Evolutionary conservation across 53 echinoderm and acorn worm genomes (phyloP), one percentile per base, ranked within the genome.

Genomic region (Luidia sarsii): DNA sequence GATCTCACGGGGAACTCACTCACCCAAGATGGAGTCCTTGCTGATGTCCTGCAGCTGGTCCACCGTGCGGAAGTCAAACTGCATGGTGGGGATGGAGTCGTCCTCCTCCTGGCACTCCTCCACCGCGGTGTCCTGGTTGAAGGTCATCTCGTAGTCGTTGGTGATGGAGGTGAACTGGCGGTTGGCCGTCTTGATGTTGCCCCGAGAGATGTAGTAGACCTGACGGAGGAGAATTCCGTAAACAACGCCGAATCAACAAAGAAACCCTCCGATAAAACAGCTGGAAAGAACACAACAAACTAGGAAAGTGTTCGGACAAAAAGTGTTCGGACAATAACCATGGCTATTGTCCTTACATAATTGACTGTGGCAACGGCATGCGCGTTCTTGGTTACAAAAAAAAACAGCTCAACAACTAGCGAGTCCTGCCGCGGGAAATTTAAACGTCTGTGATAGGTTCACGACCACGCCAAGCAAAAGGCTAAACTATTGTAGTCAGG

Each of bases 81-180:
- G 88, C 39, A 90, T 75, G 23, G 81, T 79, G 6, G 96, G 96
- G 38, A 95, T 93, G 21, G 82, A 60, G 51, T 64, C 75, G 21
- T 92, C 90, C 19, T 93, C 92, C 39, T 90, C 93, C 51, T 83
- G 86, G 43, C 89, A 86, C 3, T 82, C 83, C 18, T 65, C 74
- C 83, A 91, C 69, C 20, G 65, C 36, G 1, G 92, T 92, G 33
- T 95, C 95, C 21, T 81, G 48, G 70, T 86, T 92, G 79, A 95
- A 88, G 21, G 92, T 88, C 63, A 95, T 90, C 65, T 95, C 95
- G 15, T 95, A 95, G 41, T 95, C 95, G 66, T 95, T 95, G 79
- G 90, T 81, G 55, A 95, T 95, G 79, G 95, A 95, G 0, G 92
- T 92, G 61, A 90, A 95, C 77, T 95, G 95, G 33, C 85, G 87